Evolutionary conservation across 2,113 vertebrate genomes (phyloP).

Genomic region (Drymodes brunneopygia): DNA sequence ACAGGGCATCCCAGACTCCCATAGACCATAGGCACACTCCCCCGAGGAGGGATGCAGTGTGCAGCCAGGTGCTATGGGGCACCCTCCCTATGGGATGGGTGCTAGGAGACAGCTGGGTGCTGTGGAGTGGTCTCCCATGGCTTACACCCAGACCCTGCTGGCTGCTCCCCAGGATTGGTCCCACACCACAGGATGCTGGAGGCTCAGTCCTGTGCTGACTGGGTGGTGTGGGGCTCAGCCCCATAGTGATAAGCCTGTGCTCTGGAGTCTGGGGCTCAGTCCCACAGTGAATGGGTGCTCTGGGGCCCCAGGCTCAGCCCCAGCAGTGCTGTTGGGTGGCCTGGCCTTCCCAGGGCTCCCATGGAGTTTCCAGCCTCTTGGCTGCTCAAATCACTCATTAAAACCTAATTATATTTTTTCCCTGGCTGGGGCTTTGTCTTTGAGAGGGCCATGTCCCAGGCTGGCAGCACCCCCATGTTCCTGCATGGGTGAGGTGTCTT

Average conservation of each 20-base stretch:
- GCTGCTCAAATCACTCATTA: background rate
- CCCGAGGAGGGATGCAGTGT: background rate
- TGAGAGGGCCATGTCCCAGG: fast-evolving
- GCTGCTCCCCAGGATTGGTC: background rate
- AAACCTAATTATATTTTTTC: background rate
- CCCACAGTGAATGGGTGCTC: background rate
- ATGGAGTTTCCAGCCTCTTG: background rate
- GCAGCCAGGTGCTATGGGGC: fast-evolving
- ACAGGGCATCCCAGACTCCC: background rate
- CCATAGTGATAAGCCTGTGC: background rate
- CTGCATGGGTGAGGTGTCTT: background rate
- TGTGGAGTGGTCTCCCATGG: background rate
- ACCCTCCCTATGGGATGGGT: background rate
- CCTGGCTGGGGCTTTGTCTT: background rate
- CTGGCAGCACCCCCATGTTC: background rate
- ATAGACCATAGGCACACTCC: fast-evolving
- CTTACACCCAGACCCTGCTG: background rate
- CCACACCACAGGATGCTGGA: fast-evolving
- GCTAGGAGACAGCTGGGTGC: background rate
- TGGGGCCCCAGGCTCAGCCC: background rate
- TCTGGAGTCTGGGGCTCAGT: background rate
- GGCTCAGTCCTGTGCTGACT: background rate
- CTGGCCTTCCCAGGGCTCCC: background rate
- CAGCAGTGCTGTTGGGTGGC: fast-evolving
- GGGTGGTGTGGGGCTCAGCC: background rate